phyloP scores from a whole-genome alignment of 1,140 invertebrate species.

The Centruroides sculpturatus region DNA sequence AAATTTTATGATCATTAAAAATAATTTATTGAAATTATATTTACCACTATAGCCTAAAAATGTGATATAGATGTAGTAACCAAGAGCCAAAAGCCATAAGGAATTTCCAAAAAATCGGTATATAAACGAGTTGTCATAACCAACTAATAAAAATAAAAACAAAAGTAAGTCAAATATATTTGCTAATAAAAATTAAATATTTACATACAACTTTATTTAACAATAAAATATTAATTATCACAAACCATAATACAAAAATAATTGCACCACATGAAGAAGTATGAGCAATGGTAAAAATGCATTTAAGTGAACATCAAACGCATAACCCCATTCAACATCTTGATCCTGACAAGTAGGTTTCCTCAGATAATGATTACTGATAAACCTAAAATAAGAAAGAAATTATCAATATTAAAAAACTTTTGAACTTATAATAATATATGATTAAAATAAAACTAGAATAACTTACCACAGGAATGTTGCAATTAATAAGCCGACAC shows the following conservation, averaged over 20 bases:
- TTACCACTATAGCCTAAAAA: conserved; percentile 94
- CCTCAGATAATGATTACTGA: conserved; percentile 65
- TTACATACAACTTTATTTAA: not conserved
- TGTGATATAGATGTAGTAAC: conserved; percentile 94
- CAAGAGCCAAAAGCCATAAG: conserved; percentile 78
- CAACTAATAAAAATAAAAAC: conserved; percentile 44
- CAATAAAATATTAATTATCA: conserved; percentile 16
- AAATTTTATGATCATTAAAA: too few species aligned
- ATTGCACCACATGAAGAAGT: conserved; percentile 81
- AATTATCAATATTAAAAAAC: too few species aligned
- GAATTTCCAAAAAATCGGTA: conserved; percentile 79
- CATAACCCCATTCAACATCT: conserved; percentile 94
- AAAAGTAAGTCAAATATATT: too few species aligned
- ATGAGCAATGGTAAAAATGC: conserved; percentile 92
- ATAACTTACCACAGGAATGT: conserved; percentile 67
- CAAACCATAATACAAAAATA: conserved; percentile 76
- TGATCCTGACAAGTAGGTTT: conserved; percentile 51
- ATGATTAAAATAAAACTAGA: too few species aligned
- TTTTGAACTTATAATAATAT: too few species aligned
- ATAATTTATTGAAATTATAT: conserved; percentile 26
- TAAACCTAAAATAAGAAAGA: conserved; percentile 10
- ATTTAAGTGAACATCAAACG: conserved; percentile 97
- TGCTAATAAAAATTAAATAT: too few species aligned
- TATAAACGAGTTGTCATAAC: conserved; percentile 55
- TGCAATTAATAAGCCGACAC: conserved; percentile 69